Evolutionary conservation across 2,888 invertebrate species (phyloP).

Genomic region (Eristalinus sepulchralis): DNA sequence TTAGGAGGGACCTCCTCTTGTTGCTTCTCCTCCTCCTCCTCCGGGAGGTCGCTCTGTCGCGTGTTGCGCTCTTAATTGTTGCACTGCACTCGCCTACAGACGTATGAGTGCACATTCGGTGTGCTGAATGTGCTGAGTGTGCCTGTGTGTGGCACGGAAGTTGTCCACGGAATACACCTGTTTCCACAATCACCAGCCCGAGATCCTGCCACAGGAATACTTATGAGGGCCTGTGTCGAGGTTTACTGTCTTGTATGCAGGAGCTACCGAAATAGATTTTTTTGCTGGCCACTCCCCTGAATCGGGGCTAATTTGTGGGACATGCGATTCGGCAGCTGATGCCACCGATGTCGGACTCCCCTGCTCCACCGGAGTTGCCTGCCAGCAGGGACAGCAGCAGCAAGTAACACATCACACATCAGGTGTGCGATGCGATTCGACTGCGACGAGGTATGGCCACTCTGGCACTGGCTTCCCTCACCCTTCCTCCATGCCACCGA

Average conservation of each 20-base stretch:
- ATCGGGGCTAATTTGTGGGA: slow-evolving; percentile 54
- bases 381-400: not conserved
- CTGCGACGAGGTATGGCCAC: not conserved
- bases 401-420: slow-evolving; percentile 62
- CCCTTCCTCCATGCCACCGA: not conserved
- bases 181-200: slow-evolving; percentile 49
- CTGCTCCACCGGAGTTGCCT: not conserved
- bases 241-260: slow-evolving; percentile 63
- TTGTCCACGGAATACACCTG: slow-evolving; percentile 69
- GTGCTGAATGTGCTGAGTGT: not conserved
- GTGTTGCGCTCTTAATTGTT: slow-evolving; percentile 65
- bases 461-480: not conserved
- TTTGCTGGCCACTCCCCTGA: slow-evolving; percentile 15
- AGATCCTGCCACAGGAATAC: slow-evolving; percentile 49
- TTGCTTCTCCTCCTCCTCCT: not conserved
- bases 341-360: slow-evolving; percentile 28
- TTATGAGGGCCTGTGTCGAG: slow-evolving; percentile 62
- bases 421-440: slow-evolving; percentile 64
- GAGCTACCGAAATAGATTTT: slow-evolving; percentile 66
- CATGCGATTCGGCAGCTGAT: slow-evolving; percentile 69
- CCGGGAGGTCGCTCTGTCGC: slow-evolving; percentile 9
- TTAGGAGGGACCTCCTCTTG: slow-evolving; percentile 10
- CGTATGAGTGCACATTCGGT: not conserved
- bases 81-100: slow-evolving; percentile 22
- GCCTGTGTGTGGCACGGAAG: slow-evolving; percentile 58